Evolutionary conservation across 2,113 vertebrate species (phyloP), one percentile per base, ranked within the genome.

Genomic region (Crotalus horridus): DNA sequence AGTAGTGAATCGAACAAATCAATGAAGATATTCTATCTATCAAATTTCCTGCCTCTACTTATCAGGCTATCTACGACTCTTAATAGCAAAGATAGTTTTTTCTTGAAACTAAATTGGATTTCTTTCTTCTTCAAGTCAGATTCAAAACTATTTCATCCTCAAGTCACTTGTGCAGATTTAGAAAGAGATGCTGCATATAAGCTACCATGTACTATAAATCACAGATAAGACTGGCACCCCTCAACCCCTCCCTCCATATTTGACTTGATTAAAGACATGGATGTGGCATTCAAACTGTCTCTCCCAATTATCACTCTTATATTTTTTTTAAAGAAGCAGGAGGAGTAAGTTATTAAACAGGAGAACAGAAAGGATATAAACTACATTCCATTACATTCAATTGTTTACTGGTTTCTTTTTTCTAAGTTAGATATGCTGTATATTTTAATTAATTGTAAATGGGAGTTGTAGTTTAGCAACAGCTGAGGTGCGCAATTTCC

Each of bases 31-130:
- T 89, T 24, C 9, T 21, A 39, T 89, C 39, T 21, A 26, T 43
- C 33, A 39, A 46, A 21, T 24, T 29, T 26, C 15, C 56, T 89
- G 1, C 4, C 56, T 61, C 23, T 87, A 29, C 17, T 15, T 85
- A 24, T 43, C 46, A 46, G 39, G 24, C 43, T 26, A 43, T 51
- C 53, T 88, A 15, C 0, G 17, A 86, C 3, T 43, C 21, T 53
- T 43, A 1, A 86, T 1, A 85, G 0, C n/a, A 1, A 10, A 89
- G 10, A 90, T 88, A 93, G 64, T 12, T 92, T 91, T 6, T 91
- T 7, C 48, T 21, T 64, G 87, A 61, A 91, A 74, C 87, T 64
- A 13, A 51, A 90, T 87, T 46, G 74, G 91, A 95, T 94, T 17
- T 33, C 3, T 92, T 85, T 61, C 4, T 85, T n/a, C 10, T 33